Base-by-base conservation (phyloP, 2,113 vertebrate species). In the Chroicocephalus ridibundus region DNA sequence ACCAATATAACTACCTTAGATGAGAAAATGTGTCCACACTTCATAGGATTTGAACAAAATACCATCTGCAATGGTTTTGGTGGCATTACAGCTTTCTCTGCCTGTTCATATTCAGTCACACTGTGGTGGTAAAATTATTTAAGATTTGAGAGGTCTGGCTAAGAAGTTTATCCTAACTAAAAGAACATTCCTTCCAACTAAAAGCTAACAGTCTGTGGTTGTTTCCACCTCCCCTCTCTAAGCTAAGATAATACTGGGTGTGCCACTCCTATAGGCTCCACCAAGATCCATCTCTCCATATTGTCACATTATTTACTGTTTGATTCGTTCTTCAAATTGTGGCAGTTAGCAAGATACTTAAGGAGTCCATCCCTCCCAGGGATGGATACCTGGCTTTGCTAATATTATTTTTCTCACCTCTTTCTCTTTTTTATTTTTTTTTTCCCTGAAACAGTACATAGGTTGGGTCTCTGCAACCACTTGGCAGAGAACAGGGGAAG, bases 321-420 rank as follows among this genome's bases (percentile, higher is more conserved):
- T 58, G 29, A 36, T 74, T 78, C 13, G 20, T 47, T 74, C n/a
- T 74, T 82, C 0, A 0, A 60, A 70, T 49, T 74, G 27, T 38
- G 22, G 14, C 22, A 72, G 17, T 49, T 58, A 72, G 20, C 24
- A 69, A 64, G 21, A 16, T 29, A 31, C 5, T 55, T 42, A 75
- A 46, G 0, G 3, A 88, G 32, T 15, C 10, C 15, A 58, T 3
- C 10, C 2, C 12, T 77, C 27, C 13, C 16, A 17, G 2, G 4
- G 18, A 31, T n/a, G 13, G 13, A 9, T 55, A 54, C 6, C 15
- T 49, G 5, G 3, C 2, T 69, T 69, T 64, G 4, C 20, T 55
- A 75, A 34, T 22, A 66, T 13, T 1, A 20, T n/a, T 70, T 75
- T 88, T 2, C 40, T 82, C 40, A 24, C 3, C 2, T 40, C 24